A percentile compares a stretch with the other conserved stretches of the same genome.
phyloP scores from a whole-genome alignment of 2,797 vertebrate species.

The Lycodopsis pacificus region DNA sequence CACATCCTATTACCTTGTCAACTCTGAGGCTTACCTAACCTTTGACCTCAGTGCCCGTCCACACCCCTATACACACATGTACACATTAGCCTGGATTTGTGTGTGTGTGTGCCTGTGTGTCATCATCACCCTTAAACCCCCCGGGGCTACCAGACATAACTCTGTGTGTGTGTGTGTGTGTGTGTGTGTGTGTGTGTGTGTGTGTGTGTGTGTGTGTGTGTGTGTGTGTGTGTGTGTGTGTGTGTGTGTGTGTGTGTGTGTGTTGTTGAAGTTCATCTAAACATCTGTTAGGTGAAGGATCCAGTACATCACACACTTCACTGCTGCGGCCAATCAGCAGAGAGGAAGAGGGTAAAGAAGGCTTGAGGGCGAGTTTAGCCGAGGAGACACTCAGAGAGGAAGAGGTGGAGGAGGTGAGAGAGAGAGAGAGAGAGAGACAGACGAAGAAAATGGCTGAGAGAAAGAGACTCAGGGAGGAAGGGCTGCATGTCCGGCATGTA shows the following conservation, averaged over 20 bases:
- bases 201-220: slow-evolving; percentile 32
- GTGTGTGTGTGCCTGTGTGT: background rate
- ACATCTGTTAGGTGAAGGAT: slow-evolving; percentile 76
- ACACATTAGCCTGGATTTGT: slow-evolving; percentile 32
- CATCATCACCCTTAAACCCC: slow-evolving; percentile 43
- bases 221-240: slow-evolving; percentile 28
- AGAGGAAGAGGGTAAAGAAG: slow-evolving; percentile 46
- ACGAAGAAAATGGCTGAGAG: slow-evolving; percentile 73
- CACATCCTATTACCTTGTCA: slow-evolving; percentile 65
- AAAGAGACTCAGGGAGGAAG: slow-evolving; percentile 74
- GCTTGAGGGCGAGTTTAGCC: slow-evolving; percentile 43
- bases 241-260: slow-evolving; percentile 21
- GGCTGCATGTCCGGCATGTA: slow-evolving; percentile 68
- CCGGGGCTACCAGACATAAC: slow-evolving; percentile 55
- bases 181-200: slow-evolving; percentile 29
- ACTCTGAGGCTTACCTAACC: slow-evolving; percentile 74
- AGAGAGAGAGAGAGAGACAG: slow-evolving; percentile 33
- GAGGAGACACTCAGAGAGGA: slow-evolving; percentile 57
- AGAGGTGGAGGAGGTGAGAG: slow-evolving; percentile 42
- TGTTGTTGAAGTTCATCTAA: slow-evolving; percentile 56
- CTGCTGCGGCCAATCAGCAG: slow-evolving; percentile 71
- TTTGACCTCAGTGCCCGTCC: slow-evolving; percentile 58
- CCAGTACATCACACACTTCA: slow-evolving; percentile 74
- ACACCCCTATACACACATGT: slow-evolving; percentile 36
- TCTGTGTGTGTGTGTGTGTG: slow-evolving; percentile 33